phyloP scores from a whole-genome alignment of 2,797 vertebrate species.

The Brachyrhaphis roseni region DNA sequence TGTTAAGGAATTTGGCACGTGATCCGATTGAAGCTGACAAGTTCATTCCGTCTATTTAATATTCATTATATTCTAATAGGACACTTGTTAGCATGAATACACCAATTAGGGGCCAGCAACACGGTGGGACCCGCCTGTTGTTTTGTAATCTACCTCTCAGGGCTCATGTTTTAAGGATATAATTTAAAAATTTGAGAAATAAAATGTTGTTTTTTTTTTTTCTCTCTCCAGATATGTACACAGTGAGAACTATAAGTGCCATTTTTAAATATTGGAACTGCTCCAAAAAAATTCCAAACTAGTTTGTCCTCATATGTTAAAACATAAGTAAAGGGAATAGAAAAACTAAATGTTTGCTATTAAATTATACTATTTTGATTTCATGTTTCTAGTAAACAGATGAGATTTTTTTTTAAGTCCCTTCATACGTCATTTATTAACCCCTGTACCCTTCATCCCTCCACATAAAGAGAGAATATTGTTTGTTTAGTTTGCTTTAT shows the following conservation, averaged over 20 bases:
- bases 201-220: not conserved
- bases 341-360: slow-evolving; percentile 4
- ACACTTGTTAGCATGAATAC: slow-evolving; percentile 66
- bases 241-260: not conserved
- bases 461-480: slow-evolving; percentile 20
- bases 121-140: slow-evolving; percentile 20
- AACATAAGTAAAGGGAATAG: not conserved
- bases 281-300: slow-evolving; percentile 1
- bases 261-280: not conserved
- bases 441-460: slow-evolving; percentile 19
- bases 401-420: slow-evolving; percentile 13
- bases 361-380: not conserved
- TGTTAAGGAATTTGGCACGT: slow-evolving; percentile 80
- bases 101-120: slow-evolving; percentile 65
- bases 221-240: too few species aligned
- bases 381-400: slow-evolving; percentile 15
- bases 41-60: slow-evolving; percentile 73
- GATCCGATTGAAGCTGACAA: slow-evolving; percentile 74
- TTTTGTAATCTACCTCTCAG: not conserved
- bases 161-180: not conserved
- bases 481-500: slow-evolving; percentile 61
- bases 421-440: slow-evolving; percentile 58
- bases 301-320: not conserved
- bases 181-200: not conserved
- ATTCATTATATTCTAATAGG: slow-evolving; percentile 75